Evolutionary conservation across 1,140 invertebrate species (phyloP).

Genomic region (Pissodes strobi): DNA sequence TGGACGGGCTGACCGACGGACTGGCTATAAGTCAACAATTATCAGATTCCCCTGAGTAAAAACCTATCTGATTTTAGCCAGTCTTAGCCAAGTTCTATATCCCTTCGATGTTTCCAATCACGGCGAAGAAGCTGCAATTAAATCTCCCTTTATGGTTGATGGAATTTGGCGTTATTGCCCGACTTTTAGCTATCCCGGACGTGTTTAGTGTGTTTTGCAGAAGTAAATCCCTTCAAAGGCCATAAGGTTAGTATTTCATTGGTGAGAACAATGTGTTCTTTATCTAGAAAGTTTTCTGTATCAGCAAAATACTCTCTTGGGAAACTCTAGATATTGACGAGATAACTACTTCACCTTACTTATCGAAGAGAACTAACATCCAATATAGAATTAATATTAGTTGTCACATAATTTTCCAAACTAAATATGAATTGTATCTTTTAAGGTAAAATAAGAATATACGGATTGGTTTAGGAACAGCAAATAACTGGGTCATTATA

Average conservation of each 20-base stretch:
- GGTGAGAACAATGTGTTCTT: conserved; percentile 30
- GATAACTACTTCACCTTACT: too few species aligned
- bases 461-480: too few species aligned
- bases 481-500: too few species aligned
- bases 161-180: conserved; percentile 42
- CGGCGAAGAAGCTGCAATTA: conserved; percentile 49
- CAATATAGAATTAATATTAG: too few species aligned
- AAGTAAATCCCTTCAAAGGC: conserved; percentile 34
- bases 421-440: too few species aligned
- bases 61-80: conserved; percentile 38
- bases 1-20: conserved; percentile 41
- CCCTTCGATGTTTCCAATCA: conserved; percentile 46
- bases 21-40: conserved; percentile 54
- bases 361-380: too few species aligned
- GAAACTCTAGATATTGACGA: not conserved
- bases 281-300: conserved; percentile 29
- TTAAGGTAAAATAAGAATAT: too few species aligned
- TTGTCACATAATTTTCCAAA: too few species aligned
- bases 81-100: conserved; percentile 45
- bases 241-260: conserved; percentile 37
- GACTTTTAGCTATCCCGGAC: conserved; percentile 34
- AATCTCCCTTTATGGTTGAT: conserved; percentile 51
- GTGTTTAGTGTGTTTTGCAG: conserved; percentile 37
- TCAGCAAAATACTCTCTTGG: conserved; percentile 21
- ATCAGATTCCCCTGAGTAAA: conserved; percentile 47